These are phyloP conservation scores for Dasypolia templi DNA, from an alignment of 2,888 invertebrate genomes.

Conservation along the genomic window DNA sequence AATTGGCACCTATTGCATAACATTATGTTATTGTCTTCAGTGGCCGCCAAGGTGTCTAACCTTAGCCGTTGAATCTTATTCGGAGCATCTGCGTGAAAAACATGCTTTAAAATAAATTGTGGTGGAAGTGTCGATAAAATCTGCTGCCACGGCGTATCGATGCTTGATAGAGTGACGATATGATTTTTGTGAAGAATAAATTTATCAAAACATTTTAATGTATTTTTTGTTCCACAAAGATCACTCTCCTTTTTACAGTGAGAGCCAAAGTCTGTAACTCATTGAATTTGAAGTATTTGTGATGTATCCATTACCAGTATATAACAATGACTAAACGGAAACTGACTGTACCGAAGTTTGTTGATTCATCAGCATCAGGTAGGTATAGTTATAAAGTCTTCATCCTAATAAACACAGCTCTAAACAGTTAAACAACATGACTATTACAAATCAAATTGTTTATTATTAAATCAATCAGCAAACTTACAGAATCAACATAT, in stretches of 20 bases:
- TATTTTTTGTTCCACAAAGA: not conserved
- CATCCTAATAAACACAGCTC: constrained; percentile 28
- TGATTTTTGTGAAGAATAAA: not conserved
- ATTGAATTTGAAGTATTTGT: not conserved
- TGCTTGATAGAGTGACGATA: not conserved
- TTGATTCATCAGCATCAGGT: constrained; percentile 18
- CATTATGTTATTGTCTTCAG: constrained; percentile 30
- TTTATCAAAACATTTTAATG: not conserved
- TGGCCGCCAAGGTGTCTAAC: constrained; percentile 58
- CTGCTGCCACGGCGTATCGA: constrained; percentile 18
- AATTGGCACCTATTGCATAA: constrained; percentile 37
- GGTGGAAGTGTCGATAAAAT: constrained; percentile 35
- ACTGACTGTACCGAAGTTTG: not conserved
- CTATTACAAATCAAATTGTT: constrained; percentile 26
- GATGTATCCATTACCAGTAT: not conserved
- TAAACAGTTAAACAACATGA: constrained; percentile 24
- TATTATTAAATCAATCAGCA: constrained; percentile 35
- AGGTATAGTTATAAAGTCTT: constrained; percentile 22
- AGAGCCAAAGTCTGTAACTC: not conserved
- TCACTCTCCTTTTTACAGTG: not conserved
- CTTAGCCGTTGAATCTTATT: constrained; percentile 66
- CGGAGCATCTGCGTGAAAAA: constrained; percentile 59
- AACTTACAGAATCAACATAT: constrained; percentile 37
- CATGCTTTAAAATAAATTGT: constrained; percentile 59
- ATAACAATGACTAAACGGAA: constrained; percentile 15